Evolutionary conservation across 2,888 invertebrate species (phyloP), one percentile per base, ranked within the genome.

Genomic region (Liopterus haemorrhoidalis): DNA sequence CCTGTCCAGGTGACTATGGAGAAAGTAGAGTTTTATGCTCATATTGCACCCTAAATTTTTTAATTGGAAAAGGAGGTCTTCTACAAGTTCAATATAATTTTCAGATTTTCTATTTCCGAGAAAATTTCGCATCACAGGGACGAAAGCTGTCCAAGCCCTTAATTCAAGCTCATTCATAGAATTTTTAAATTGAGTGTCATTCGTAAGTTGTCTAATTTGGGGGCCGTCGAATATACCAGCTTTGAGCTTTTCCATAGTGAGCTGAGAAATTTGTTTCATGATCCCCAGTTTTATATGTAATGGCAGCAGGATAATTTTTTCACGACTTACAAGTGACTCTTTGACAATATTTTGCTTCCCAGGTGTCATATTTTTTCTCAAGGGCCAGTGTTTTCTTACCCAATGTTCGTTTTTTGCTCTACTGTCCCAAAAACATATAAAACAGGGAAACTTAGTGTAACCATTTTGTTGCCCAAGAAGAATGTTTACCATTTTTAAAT

Each of bases 211-310:
- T 16, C 50, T n/a, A 24, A 53, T 53, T 20, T 54, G 49, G 18
- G 49, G 52, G 4, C 46, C 50, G 39, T 51, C 51, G 45, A 52
- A 50, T 15, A 52, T 45, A 30, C 45, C 46, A 24, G 50, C 53
- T 51, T 50, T 54, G 20, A 54, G 28, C 48, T 55, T 54, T 41
- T 48, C 49, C 18, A 22, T 47, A 28, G 49, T 50, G 41, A 50
- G 21, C 11, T 28, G n/a, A 31, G 49, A 49, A 49, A 55, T 51
- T 33, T 58, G 50, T 49, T 59, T 58, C 32, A 56, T 49, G 16
- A 54, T 25, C 2, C 55, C 56, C n/a, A 55, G 41, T 35, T 56
- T 57, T 12, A 57, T 57, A 39, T 57, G 56, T n/a, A 55, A 40
- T 27, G 56, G 53, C 30, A 55, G 57, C 11, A 57, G 28, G 19